Base-by-base conservation (phyloP, 2,113 vertebrate genomes). In the Sylvietta virens region DNA sequence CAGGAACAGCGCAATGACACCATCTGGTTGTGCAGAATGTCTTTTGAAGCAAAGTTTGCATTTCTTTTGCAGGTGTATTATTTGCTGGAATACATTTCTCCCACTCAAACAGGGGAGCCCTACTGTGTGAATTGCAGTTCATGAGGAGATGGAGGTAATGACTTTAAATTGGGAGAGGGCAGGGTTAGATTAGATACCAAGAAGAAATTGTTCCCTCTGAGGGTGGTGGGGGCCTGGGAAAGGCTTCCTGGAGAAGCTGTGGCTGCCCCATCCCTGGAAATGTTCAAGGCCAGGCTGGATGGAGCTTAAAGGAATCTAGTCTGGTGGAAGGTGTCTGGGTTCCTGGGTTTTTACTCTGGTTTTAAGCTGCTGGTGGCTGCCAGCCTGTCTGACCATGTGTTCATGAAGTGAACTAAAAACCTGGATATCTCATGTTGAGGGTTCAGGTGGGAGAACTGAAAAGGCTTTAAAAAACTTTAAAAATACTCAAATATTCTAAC, bases 351-450 rank as follows among this genome's bases (percentile, higher is more conserved):
- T 35, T 0, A 17, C 21, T 48, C 48, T 48, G 26, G 19, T 45
- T 83, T 71, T 57, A 31, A 44, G 15, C 8, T 51, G 9, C 9
- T 81, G 61, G 14, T 35, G 40, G 17, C 39, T 82, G n/a, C 20
- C 51, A 73, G 7, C 10, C 26, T 31, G 6, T 50, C 35, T 35
- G 35, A 30, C 30, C 4, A 4, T 8, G 9, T 13, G 6, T 30
- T 81, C 22, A 15, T n/a, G 8, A 22, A 62, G 28, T 4, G 18
- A 81, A 33, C 13, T 22, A 26, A 31, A 37, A 81, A 10, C 28
- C 45, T 0, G 0, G 16, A 10, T 13, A 14, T 54, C 20, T 35
- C n/a, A 39, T 15, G 17, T 31, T 13, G 31, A n/a, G 3, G 5
- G 6, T 33, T 26, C 30, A 66, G 9, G 11, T 39, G 31, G 8